Conservation (phyloP, 2,797 vertebrate species). For the Silurus aristotelis region DNA sequence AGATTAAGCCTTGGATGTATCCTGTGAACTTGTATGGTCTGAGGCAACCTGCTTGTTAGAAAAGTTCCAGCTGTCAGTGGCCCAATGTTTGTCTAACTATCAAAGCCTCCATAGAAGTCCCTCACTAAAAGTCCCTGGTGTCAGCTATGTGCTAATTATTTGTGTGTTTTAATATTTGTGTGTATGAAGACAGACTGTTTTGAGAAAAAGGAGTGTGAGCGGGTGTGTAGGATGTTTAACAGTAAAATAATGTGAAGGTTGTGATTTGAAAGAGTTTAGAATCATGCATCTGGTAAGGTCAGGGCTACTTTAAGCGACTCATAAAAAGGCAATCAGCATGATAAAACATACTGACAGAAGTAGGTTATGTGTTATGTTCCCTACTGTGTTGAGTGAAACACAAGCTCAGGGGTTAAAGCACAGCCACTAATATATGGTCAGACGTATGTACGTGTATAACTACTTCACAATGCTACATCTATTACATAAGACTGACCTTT, state of each 20-base stretch:
- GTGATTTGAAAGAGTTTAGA: constrained; percentile 12
- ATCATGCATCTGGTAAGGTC: constrained; percentile 39
- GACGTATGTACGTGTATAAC: constrained; percentile 7
- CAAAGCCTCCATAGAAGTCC: constrained; percentile 43
- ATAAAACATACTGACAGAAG: constrained; percentile 39
- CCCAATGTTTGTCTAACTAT: constrained; percentile 45
- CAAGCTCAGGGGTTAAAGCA: constrained; percentile 28
- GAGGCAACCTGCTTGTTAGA: constrained; percentile 48
- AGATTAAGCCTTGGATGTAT: constrained; percentile 67
- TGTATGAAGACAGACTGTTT: neutral
- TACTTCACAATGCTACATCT: constrained; percentile 11
- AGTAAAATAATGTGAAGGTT: neutral
- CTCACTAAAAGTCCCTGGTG: constrained; percentile 36
- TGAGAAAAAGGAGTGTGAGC: neutral
- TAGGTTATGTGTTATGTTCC: constrained; percentile 20
- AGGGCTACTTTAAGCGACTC: constrained; percentile 24
- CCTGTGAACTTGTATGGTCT: constrained; percentile 55
- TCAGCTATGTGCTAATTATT: constrained; percentile 24
- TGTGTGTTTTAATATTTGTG: constrained; percentile 38
- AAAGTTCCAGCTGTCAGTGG: constrained; percentile 43
- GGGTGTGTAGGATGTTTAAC: constrained; percentile 17
- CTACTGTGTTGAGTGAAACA: constrained; percentile 17
- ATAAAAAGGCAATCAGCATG: constrained; percentile 20
- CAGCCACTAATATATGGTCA: constrained; percentile 37
- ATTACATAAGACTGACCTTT: constrained; percentile 41